Percentiles rank a stretch among this genome's conserved stretches.
These are phyloP conservation scores for Arenaria interpres DNA, from an alignment of 2,113 vertebrate genomes.

Conservation along the genomic window DNA sequence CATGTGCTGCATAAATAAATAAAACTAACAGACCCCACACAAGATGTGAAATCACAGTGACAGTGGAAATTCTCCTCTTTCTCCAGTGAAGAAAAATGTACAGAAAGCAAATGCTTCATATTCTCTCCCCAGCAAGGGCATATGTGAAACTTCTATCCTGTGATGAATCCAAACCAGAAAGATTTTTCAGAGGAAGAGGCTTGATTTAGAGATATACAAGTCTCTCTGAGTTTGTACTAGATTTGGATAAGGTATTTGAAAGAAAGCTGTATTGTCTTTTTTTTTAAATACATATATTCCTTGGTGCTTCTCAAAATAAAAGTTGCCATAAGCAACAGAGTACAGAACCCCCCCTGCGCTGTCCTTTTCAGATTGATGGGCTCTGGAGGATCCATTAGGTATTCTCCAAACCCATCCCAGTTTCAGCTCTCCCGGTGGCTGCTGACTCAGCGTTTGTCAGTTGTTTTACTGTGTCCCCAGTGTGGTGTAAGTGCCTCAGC, in stretches of 20 bases:
- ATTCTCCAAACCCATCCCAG: background rate
- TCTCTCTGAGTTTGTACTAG: background rate
- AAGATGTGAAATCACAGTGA: background rate
- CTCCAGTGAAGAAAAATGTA: background rate
- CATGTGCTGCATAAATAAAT: background rate
- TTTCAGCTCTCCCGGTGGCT: background rate
- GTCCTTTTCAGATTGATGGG: background rate
- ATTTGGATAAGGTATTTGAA: background rate
- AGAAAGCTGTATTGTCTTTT: background rate
- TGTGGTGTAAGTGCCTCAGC: background rate
- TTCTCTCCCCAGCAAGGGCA: background rate
- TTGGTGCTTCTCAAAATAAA: background rate
- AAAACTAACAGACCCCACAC: fast-evolving
- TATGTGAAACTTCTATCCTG: background rate
- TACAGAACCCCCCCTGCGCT: background rate
- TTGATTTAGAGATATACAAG: background rate
- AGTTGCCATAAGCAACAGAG: background rate
- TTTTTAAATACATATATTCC: fast-evolving
- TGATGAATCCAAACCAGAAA: background rate
- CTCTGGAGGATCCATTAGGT: background rate
- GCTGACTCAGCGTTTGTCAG: background rate
- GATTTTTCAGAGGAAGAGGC: background rate
- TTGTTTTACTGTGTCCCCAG: background rate
- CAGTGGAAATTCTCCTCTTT: background rate
- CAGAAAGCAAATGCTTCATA: fast-evolving